Base-by-base conservation (phyloP, 2,113 vertebrate species). In the Grus americana region DNA sequence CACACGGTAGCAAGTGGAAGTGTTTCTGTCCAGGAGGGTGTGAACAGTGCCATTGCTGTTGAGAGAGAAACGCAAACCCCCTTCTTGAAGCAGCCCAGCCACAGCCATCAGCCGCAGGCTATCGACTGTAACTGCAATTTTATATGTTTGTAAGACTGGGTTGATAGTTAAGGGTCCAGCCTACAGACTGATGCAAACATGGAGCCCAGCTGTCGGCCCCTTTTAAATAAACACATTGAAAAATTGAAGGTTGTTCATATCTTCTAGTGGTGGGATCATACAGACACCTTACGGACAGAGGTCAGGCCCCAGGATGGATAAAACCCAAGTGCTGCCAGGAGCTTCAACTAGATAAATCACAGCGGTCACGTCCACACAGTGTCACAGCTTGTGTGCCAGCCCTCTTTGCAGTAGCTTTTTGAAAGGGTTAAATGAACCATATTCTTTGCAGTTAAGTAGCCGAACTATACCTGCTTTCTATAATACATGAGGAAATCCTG, bases 311-410 rank as follows among this genome's bases (percentile, higher is more conserved):
- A 34, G 46, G n/a, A 75, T 20, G 26, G 34, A 44, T 89, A 30
- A 79, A 92, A 85, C 57, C 15, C 36, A 72, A 57, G n/a, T 0
- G 3, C 23, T 79, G 18, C 8, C 38, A 75, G 59, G 58, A 91
- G 21, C 52, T 92, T 75, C 40, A 44, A 1, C 3, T 20, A 9
- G 3, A 19, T 49, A 87, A 84, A 91, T 73, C 55, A 42, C 59
- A 40, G 57, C 4, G 1, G 22, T 59, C 6, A 0, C 10, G 75
- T 79, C 40, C 17, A 32, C 18, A 4, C 0, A 0, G 15, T 4
- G 5, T 36, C 40, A 49, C 21, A 72, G 52, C 27, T 71, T 24
- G 6, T 27, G 34, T 46, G 38, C 21, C 72, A n/a, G 17, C 14
- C 15, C 18, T n/a, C 32, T 78, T 66, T 50, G 29, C 36, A 57